Percentiles rank a stretch among this genome's conserved stretches.
Evolutionary conservation across 92 coral and sea anemone genomes (phyloP).

Genomic region (Epizoanthus scotinus): DNA sequence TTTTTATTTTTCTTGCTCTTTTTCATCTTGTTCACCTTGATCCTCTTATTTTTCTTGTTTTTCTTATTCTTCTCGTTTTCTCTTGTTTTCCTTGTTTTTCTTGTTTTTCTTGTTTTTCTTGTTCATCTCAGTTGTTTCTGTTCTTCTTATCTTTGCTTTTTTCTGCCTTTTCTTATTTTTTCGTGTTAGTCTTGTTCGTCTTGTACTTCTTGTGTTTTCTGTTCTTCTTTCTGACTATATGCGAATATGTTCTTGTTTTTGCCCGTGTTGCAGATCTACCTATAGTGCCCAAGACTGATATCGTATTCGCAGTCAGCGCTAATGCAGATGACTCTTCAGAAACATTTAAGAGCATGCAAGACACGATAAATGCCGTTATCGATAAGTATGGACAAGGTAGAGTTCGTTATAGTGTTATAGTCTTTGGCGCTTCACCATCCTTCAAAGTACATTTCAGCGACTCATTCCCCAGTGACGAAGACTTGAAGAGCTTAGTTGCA

Average conservation of each 20-base stretch:
- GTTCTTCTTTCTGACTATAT: not conserved
- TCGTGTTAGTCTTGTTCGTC: not conserved
- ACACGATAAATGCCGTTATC: slow-evolving; percentile 56
- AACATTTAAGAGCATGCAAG: slow-evolving; percentile 58
- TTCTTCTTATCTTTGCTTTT: not conserved
- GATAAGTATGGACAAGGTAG: slow-evolving; percentile 60
- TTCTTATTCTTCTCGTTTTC: not conserved
- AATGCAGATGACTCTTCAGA: slow-evolving; percentile 41
- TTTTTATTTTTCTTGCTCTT: not conserved
- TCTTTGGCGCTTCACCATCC: slow-evolving; percentile 59
- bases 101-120: not conserved
- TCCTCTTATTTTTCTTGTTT: not conserved
- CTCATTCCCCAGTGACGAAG: slow-evolving; percentile 37
- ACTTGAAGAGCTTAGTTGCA: slow-evolving; percentile 28
- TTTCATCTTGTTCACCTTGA: not conserved
- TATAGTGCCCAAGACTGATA: slow-evolving; percentile 56
- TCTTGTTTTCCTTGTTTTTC: not conserved
- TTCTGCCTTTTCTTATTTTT: not conserved
- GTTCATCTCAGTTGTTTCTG: not conserved
- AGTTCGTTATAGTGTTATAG: slow-evolving; percentile 62
- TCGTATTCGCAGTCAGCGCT: slow-evolving; percentile 72
- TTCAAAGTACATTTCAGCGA: slow-evolving; percentile 55
- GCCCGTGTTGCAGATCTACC: slow-evolving; percentile 48
- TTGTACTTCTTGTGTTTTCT: not conserved
- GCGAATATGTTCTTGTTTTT: no score